These are phyloP conservation scores for Tetragonisca angustula DNA, from an alignment of 2,888 invertebrate genomes.

Conservation along the genomic window DNA sequence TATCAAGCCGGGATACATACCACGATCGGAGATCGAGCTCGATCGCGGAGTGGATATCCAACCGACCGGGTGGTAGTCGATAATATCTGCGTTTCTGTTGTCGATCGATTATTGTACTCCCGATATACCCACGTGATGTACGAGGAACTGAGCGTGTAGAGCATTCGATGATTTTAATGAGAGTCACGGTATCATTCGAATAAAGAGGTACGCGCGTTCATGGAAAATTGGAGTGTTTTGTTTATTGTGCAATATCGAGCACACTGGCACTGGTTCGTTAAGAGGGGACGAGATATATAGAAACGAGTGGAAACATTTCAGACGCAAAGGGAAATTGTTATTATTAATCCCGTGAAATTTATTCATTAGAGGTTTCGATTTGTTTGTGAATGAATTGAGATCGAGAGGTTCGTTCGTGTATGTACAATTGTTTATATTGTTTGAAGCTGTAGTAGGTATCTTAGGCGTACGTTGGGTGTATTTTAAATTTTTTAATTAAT, in stretches of 20 bases:
- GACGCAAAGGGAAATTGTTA: not conserved
- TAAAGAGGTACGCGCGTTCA: not conserved
- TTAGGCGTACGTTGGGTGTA: no score
- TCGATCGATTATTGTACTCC: not conserved
- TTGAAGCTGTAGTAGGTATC: no score
- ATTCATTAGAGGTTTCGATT: not conserved
- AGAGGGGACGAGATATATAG: not conserved
- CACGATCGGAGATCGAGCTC: conserved; percentile 18
- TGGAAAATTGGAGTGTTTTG: not conserved
- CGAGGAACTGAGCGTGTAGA: no score
- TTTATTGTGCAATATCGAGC: not conserved
- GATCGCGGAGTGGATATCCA: conserved; percentile 13
- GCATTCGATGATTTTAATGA: conserved; percentile 1
- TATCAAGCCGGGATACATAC: conserved; percentile 20
- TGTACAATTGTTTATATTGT: no score
- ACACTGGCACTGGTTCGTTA: not conserved
- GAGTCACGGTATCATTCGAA: not conserved
- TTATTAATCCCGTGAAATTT: not conserved
- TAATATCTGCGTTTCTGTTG: conserved; percentile 42
- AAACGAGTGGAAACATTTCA: not conserved
- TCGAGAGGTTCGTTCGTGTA: no score
- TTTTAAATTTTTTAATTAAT: no score
- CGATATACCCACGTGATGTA: not conserved
- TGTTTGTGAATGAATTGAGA: no score
- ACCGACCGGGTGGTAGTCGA: not conserved